Conservation (phyloP, 2,113 vertebrate genomes). For the Gopherus flavomarginatus region DNA sequence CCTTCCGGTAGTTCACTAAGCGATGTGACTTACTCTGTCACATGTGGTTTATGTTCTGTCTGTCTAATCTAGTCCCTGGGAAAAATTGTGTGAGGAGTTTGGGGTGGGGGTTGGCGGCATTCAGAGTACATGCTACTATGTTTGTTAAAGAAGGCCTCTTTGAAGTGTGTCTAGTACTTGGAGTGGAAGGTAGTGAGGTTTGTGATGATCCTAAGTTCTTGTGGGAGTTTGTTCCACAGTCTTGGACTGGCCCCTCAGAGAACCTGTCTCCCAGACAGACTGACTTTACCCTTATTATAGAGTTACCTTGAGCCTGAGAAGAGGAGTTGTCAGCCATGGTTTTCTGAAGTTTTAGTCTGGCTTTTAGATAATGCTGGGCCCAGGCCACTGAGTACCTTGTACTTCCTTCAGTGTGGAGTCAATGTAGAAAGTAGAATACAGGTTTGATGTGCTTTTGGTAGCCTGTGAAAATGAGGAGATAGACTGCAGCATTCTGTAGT, state of each 20-base stretch:
- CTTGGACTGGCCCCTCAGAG: too few species aligned
- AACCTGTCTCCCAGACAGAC: too few species aligned
- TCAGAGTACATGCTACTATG: not conserved
- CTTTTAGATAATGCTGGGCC: not conserved
- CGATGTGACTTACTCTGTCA: not conserved
- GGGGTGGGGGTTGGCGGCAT: not conserved
- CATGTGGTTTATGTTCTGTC: not conserved
- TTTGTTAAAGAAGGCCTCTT: not conserved
- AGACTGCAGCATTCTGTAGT: not conserved
- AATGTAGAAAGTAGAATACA: not conserved
- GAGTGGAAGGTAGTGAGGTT: not conserved
- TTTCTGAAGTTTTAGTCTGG: not conserved
- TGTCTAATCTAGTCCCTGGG: not conserved
- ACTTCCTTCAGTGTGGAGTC: not conserved
- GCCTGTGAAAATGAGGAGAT: accelerated
- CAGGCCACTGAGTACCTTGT: not conserved
- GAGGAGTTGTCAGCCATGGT: not conserved
- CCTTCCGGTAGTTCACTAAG: not conserved
- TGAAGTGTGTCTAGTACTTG: not conserved
- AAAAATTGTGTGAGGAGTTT: not conserved
- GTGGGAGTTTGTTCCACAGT: too few species aligned
- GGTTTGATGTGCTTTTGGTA: not conserved
- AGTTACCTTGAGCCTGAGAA: not conserved
- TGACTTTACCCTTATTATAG: too few species aligned
- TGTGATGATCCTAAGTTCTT: not conserved